Base-by-base conservation (phyloP, 1,140 invertebrate genomes). In the Eriocheir sinensis region DNA sequence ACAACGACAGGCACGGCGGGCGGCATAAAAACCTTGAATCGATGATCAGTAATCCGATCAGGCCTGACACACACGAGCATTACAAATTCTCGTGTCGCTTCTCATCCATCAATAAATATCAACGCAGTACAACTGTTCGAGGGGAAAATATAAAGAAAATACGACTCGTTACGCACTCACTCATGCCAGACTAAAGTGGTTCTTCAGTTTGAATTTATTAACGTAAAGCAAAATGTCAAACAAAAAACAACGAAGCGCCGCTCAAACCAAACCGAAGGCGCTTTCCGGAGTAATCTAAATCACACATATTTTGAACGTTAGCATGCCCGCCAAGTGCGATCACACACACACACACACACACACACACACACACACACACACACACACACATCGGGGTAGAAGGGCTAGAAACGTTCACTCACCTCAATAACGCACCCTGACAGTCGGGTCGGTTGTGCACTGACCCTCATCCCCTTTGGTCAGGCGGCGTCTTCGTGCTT, bases 401-500 rank as follows among this genome's bases (percentile, higher is more conserved):
- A n/a, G n/a, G 44, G 8, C 21, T 21, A 72, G 60, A n/a, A 27
- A 72, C 60, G 21, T 72, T 72, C 60, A n/a, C n/a, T n/a, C 60
- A 21, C 21, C 60, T 72, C 60, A 72, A 72, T 72, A 72, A 72
- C 60, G 60, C 60, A 72, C 60, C 17, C 21, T 72, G 60, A 72
- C 60, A 72, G 60, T n/a, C 60, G 60, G 60, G 60, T 72, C 60
- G 60, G 27, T n/a, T 72, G 60, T 72, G 60, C 60, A 72, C 12
- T 72, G 60, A 72, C 60, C 60, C 60, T 72, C 60, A 72, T 72
- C 60, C 60, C 60, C 17, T 72, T n/a, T n/a, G 60, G 60, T 72
- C 60, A 72, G 60, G 60, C 60, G 60, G 60, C 60, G 60, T 72
- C 60, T 72, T 72, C 60, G 60, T 72, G 60, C 60, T 72, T 72